phyloP scores from a whole-genome alignment of 2,888 invertebrate genomes.

The Fissipunctia ypsillon region DNA sequence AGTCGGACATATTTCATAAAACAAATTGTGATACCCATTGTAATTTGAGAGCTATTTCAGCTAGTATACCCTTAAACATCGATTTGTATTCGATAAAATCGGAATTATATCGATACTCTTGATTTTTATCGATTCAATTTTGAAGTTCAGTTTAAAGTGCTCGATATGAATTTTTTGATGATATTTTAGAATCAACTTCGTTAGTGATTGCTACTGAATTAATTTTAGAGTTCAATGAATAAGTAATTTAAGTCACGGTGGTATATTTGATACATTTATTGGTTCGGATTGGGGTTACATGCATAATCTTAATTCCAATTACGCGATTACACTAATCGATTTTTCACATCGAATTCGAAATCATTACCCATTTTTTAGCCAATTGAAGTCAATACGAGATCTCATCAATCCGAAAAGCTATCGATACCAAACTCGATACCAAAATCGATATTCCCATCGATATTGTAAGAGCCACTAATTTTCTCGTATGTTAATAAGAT shows the following conservation, averaged over 20 bases:
- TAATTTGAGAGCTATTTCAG: conserved; percentile 78
- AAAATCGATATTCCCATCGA: conserved; percentile 42
- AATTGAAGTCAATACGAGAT: neutral
- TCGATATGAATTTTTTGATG: conserved; percentile 43
- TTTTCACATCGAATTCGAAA: neutral
- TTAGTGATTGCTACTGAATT: conserved; percentile 63
- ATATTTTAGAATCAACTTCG: conserved; percentile 61
- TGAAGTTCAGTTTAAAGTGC: conserved; percentile 24
- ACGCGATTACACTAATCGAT: neutral
- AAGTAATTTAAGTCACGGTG: conserved; percentile 48
- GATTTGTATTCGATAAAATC: conserved; percentile 60
- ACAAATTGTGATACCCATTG: conserved; percentile 81
- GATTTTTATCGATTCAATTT: conserved; percentile 60
- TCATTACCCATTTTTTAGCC: neutral
- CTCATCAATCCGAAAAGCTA: neutral
- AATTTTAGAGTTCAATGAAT: conserved; percentile 53
- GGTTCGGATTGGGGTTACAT: conserved; percentile 10
- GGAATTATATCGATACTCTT: conserved; percentile 56
- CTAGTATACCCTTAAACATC: conserved; percentile 61
- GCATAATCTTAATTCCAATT: neutral
- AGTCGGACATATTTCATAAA: conserved; percentile 78
- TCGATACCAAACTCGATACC: conserved; percentile 33
- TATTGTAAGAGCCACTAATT: conserved; percentile 52
- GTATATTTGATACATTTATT: conserved; percentile 22
- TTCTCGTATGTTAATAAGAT: conserved; percentile 74